Evolutionary conservation across 2,888 invertebrate genomes (phyloP).

Genomic region (Polydesmus complanatus): DNA sequence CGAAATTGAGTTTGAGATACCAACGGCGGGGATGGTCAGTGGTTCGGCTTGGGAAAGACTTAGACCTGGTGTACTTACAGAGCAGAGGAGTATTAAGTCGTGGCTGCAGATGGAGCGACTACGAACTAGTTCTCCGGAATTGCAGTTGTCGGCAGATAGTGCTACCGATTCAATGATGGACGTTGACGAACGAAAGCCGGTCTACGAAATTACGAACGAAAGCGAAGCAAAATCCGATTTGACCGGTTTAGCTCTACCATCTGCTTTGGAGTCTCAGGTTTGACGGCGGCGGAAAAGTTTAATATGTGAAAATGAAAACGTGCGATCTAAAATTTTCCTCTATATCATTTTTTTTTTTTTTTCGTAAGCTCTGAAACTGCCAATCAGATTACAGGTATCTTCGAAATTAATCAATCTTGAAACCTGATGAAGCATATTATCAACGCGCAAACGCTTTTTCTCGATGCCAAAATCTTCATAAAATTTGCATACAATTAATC

Average conservation of each 20-base stretch:
- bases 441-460: neutral
- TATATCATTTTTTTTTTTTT: neutral
- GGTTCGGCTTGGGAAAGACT: conserved; percentile 26
- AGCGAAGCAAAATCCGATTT: neutral
- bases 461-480: neutral
- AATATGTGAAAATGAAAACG: no score
- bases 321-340: neutral
- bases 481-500: no score
- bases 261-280: conserved; percentile 2
- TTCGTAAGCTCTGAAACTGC: neutral
- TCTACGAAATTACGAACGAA: neutral
- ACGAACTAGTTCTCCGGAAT: conserved; percentile 47
- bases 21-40: conserved; percentile 26
- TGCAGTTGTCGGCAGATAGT: conserved; percentile 22
- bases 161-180: neutral
- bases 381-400: neutral
- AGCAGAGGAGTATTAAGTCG: conserved; percentile 24
- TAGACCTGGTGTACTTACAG: conserved; percentile 4
- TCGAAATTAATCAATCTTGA: neutral
- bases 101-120: conserved; percentile 40
- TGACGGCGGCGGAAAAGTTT: neutral
- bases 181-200: conserved; percentile 1
- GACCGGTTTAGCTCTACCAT: neutral
- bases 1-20: conserved; percentile 4
- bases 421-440: neutral